Base-by-base conservation (phyloP, 1,140 invertebrate species). In the Lepidurus arcticus region DNA sequence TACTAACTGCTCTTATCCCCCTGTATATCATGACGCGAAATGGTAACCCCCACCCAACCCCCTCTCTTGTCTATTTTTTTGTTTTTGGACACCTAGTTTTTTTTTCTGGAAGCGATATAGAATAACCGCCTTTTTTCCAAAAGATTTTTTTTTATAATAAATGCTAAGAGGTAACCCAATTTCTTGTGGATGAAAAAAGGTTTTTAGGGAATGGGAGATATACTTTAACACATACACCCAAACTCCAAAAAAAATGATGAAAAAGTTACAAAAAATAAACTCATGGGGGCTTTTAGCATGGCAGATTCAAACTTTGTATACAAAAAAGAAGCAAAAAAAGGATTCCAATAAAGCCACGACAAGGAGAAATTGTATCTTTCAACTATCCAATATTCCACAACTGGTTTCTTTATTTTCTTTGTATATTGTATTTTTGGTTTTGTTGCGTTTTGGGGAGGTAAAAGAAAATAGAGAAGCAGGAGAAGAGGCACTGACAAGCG, bases 291-390 rank as follows among this genome's bases (percentile, higher is more conserved):
- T 13, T 13, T 13, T 13, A 13, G 16, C 21, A 65, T 9, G 13
- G 53, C 53, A 9, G 16, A 21, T 65, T 65, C 53, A 65, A 65
- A 65, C 53, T 65, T 65, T 65, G 53, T 65, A 65, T 65, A 65
- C 9, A 65, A 65, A 65, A 65, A 65, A 16, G 21, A 47, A 47
- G 6, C 8, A 13, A 16, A 65, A 65, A 65, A 65, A 65, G 45
- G 10, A 65, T 13, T 65, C 53, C 53, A 65, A 65, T 65, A 65
- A 65, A 65, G 53, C 53, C 53, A 65, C 53, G 53, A 65, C 53
- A 65, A 16, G 53, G 53, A 65, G 13, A 65, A 65, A 65, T 65
- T 13, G 53, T 65, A n/a, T 65, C 13, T 13, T 16, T 65, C 16
- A 65, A 21, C 53, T 65, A 21, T 65, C 53, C 53, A 65, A 65